These are phyloP conservation scores for Cavia porcellus DNA, from an alignment of 2,113 vertebrate genomes.

Conservation along the genomic window DNA sequence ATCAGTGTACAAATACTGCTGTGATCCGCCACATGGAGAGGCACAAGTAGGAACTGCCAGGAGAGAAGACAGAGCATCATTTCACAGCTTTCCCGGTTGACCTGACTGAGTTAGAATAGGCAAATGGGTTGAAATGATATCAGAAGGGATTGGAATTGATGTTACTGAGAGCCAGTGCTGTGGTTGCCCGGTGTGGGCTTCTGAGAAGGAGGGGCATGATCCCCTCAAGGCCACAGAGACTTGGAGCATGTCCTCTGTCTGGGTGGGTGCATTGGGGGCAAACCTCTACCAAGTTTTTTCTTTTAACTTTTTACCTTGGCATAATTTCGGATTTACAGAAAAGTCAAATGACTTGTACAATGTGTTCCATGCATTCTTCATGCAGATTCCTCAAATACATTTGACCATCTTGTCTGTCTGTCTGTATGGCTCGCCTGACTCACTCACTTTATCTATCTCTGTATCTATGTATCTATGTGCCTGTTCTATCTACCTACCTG, in stretches of 20 bases:
- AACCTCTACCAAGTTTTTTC: neutral
- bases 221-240: neutral
- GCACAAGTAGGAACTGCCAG: neutral
- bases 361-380: neutral
- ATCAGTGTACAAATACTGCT: neutral
- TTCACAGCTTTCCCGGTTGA: neutral
- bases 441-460: neutral
- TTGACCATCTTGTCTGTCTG: neutral
- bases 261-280: neutral
- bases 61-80: neutral
- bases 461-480: neutral
- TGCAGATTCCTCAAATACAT: neutral
- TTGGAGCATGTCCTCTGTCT: neutral
- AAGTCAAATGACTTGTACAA: neutral
- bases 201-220: neutral
- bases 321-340: slow-evolving; percentile 30
- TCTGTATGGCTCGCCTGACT: neutral
- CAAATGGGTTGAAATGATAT: neutral
- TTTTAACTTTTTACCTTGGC: neutral
- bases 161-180: neutral
- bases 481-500: neutral
- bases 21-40: neutral
- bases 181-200: neutral
- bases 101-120: neutral
- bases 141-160: neutral